phyloP scores from a whole-genome alignment of 2,888 invertebrate genomes.

The Tetragonula carbonaria region DNA sequence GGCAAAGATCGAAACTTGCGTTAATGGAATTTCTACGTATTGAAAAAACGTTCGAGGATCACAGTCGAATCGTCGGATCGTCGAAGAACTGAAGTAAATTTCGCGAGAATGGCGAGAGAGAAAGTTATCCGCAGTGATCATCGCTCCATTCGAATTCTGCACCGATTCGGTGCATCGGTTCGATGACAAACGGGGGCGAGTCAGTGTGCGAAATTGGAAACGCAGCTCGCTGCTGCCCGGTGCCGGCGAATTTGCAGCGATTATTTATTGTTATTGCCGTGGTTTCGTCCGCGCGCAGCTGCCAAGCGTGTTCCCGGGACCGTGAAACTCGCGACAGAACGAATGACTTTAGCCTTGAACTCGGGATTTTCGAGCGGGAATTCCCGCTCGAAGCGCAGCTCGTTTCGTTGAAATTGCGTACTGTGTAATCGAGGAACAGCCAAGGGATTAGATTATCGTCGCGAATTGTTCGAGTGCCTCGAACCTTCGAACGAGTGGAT shows the following conservation, averaged over 20 bases:
- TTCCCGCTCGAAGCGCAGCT: neutral
- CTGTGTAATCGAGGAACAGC: neutral
- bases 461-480: neutral
- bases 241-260: slow-evolving; percentile 24
- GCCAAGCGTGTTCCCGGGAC: slow-evolving; percentile 25
- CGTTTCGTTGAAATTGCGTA: neutral
- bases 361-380: neutral
- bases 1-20: too few relatives aligned
- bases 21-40: too few relatives aligned
- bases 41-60: too few relatives aligned
- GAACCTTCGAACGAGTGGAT: too few relatives aligned
- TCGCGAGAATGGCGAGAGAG: too few relatives aligned
- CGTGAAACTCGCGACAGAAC: slow-evolving; percentile 25
- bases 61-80: too few relatives aligned
- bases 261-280: slow-evolving; percentile 49
- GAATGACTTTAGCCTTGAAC: slow-evolving; percentile 42
- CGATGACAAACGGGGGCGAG: slow-evolving; percentile 17
- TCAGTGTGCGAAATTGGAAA: slow-evolving; percentile 30
- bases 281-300: slow-evolving; percentile 7
- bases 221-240: slow-evolving; percentile 15
- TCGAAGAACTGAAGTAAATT: too few relatives aligned
- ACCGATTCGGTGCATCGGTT: neutral
- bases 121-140: too few relatives aligned
- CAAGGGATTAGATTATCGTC: neutral
- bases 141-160: too few relatives aligned